Evolutionary conservation across 2,113 vertebrate species (phyloP).

Genomic region (Pseudonaja textilis): DNA sequence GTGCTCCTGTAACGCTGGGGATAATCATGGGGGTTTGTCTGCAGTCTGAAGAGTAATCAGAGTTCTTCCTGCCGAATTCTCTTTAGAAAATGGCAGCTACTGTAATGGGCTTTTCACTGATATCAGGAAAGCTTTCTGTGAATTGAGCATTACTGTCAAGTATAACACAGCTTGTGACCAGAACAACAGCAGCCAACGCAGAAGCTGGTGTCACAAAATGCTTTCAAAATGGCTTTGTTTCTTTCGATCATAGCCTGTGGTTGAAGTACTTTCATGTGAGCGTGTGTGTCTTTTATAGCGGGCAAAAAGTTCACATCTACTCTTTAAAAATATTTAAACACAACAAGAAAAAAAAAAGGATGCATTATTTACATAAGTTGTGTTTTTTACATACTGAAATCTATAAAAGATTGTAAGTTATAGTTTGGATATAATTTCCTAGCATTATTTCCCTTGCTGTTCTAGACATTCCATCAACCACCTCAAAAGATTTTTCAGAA

Average conservation of each 20-base stretch:
- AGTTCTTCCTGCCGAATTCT: slow-evolving; percentile 22
- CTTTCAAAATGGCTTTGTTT: slow-evolving; percentile 24
- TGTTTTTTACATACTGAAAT: not conserved
- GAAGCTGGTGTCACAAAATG: slow-evolving; percentile 21
- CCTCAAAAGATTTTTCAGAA: not conserved
- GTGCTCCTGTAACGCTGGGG: not conserved
- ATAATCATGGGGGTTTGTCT: slow-evolving; percentile 9
- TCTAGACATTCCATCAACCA: not conserved
- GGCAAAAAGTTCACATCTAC: not conserved
- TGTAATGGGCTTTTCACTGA: slow-evolving; percentile 27
- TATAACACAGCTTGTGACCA: slow-evolving; percentile 23
- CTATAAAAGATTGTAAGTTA: not conserved
- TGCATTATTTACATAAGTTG: not conserved
- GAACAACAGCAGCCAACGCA: slow-evolving; percentile 1
- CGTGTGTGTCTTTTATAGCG: not conserved
- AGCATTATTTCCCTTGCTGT: too few species aligned
- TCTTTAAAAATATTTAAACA: not conserved
- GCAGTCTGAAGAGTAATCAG: slow-evolving; percentile 20
- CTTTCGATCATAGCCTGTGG: not conserved
- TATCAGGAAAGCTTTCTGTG: slow-evolving; percentile 25
- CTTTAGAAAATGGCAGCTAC: slow-evolving; percentile 33
- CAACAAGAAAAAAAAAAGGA: not conserved
- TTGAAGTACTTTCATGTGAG: not conserved
- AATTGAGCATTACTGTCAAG: slow-evolving; percentile 24
- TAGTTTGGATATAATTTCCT: not conserved